Evolutionary conservation across 2,113 vertebrate species (phyloP), one percentile per base, ranked within the genome.

Genomic region (Micromys minutus): DNA sequence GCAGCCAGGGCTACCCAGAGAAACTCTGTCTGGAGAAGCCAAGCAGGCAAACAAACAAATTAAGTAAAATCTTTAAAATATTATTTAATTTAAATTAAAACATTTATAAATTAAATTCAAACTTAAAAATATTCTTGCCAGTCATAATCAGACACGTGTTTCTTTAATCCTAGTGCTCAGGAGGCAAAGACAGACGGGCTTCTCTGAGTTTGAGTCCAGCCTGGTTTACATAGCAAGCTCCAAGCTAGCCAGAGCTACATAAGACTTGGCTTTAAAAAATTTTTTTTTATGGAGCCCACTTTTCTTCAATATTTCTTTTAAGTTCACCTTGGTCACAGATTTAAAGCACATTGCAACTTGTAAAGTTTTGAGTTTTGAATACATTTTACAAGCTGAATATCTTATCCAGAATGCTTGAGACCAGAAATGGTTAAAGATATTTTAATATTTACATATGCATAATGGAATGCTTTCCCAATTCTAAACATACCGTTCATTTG

Each of bases 331-430:
- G 57, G 57, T 75, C 15, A 69, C 8, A 87, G 57, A 74, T 61
- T 5, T 52, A 36, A 45, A 91, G 75, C 50, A 31, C 71, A 45
- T 50, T 45, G 7, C 22, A 80, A 21, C 31, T 52, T 86, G 69
- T 80, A 67, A 65, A n/a, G n/a, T n/a, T n/a, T n/a, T n/a, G n/a
- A 74, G 47, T 88, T 88, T 57, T 94, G 45, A 80, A 31, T 67
- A 85, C 47, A 77, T 45, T n/a, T 39, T 29, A 17, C n/a, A 39
- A 29, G 10, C 55, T 47, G 71, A 61, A 36, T 50, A 50, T 36
- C 72, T 89, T 45, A 79, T 8, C 15, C 45, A 90, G 67, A 79
- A 90, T 67, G 59, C 21, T 79, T 39, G 45, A 24, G 9, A 52
- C 22, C 45, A 65, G 34, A 89, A 65, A 47, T 77, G 59, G 61